Conservation (phyloP, 2,888 invertebrate species). For the Globia sparganii region DNA sequence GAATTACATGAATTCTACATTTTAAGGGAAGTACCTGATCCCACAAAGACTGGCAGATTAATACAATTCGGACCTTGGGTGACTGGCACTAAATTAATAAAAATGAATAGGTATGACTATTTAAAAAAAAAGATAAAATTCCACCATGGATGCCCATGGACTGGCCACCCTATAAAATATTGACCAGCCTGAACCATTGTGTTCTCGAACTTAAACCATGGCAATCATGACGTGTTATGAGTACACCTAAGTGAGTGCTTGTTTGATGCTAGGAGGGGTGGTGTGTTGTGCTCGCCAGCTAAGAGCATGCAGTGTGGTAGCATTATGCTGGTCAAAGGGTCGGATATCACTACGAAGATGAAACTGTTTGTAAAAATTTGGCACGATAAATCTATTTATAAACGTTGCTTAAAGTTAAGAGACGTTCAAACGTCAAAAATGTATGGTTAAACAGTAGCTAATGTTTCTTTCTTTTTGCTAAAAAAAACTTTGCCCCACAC, state of each 20-base stretch:
- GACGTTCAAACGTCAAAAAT: background rate
- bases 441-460: background rate
- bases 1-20: background rate
- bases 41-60: background rate
- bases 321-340: background rate
- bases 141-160: background rate
- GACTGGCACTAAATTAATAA: conserved; percentile 5
- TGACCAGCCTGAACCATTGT: conserved; percentile 9
- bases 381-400: background rate
- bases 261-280: conserved; percentile 16
- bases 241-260: conserved; percentile 30
- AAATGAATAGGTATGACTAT: no score
- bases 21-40: background rate
- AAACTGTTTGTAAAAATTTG: background rate
- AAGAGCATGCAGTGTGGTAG: background rate
- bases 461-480: no score
- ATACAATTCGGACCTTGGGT: conserved; percentile 1
- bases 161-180: background rate
- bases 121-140: background rate
- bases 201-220: conserved; percentile 23
- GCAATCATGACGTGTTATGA: background rate
- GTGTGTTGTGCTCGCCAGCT: conserved; percentile 34
- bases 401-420: background rate
- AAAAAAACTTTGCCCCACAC: no score
- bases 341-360: no score